Conservation (phyloP, 2,888 invertebrate genomes). For the Beris chalybata region DNA sequence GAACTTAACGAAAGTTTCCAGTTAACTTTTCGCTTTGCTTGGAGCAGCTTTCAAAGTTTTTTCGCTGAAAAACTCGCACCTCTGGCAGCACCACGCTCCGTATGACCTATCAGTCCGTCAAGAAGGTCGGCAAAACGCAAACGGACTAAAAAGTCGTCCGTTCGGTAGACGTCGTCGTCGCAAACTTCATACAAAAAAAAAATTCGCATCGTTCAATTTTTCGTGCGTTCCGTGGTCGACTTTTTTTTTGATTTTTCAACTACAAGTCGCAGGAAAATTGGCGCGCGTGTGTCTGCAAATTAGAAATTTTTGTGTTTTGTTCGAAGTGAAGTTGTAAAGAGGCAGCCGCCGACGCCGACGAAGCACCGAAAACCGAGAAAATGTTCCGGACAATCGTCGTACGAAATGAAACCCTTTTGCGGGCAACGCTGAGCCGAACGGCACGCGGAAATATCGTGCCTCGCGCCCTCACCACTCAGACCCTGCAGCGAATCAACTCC, state of each 20-base stretch:
- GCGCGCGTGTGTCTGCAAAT: slow-evolving; percentile 8
- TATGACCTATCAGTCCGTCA: slow-evolving; percentile 21
- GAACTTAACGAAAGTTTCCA: too few species aligned
- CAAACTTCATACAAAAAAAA: slow-evolving; percentile 14
- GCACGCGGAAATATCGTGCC: slow-evolving; percentile 5
- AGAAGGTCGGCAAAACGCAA: slow-evolving; percentile 26
- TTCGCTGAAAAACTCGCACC: not conserved
- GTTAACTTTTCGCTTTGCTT: too few species aligned
- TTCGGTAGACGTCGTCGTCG: slow-evolving; percentile 1
- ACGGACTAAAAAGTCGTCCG: slow-evolving; percentile 10
- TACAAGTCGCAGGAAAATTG: not conserved
- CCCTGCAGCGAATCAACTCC: slow-evolving; percentile 19
- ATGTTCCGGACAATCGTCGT: slow-evolving; percentile 76
- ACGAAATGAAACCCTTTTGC: slow-evolving; percentile 67
- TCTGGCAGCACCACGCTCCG: slow-evolving; percentile 11
- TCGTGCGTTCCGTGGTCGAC: too few species aligned
- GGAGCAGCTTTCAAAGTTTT: too few species aligned
- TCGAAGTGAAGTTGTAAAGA: not conserved
- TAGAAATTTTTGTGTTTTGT: slow-evolving; percentile 2
- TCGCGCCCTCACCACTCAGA: slow-evolving; percentile 28
- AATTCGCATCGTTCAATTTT: too few species aligned
- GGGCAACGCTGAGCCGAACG: slow-evolving; percentile 58
- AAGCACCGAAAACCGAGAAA: slow-evolving; percentile 42
- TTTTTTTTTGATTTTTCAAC: too few species aligned
- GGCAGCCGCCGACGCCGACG: too few species aligned